Base-by-base conservation (phyloP, 2,888 invertebrate genomes). In the Nasonovia ribisnigri region DNA sequence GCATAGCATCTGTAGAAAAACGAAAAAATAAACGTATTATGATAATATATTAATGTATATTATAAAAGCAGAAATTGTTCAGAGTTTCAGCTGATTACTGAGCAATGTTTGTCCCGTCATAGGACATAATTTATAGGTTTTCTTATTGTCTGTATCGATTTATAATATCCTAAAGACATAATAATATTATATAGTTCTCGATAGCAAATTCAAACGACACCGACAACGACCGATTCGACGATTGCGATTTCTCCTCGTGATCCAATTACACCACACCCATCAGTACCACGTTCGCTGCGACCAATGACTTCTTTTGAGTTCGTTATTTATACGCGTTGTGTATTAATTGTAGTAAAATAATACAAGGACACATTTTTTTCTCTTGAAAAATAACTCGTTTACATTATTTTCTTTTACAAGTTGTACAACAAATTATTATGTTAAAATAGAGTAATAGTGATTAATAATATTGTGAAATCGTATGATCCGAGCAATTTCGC, bases 181-280 rank as follows among this genome's bases (percentile, higher is more conserved):
- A 54, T 54, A 11, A 42, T 57, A 60, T 10, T 46, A 46, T 90
- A 8, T 20, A 89, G 29, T 57, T 43, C 43, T 89, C 24, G 43
- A 26, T 8, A 57, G 42, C 26, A 1, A 89, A 89, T 29, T 29
- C n/a, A 88, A 54, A 60, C 54, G 8, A 54, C 51, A 54, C 42
- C 42, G 88, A 48, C 48, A 24, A 20, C 36, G 51, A 88, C 48
- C 36, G 89, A 89, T 43, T 29, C 67, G n/a, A 90, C 46, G 46
- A 43, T 90, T 46, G 60, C 48, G n/a, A 90, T 90, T 90, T 67
- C 67, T 48, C 90, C 13, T 60, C 57, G 57, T 26, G 89, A 88
- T 88, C 48, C 88, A n/a, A 88, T 88, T 88, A 88, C 88, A 48
- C n/a, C 36, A 51, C 51, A 51, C 51, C 10, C 36, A 43, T 88